phyloP scores from a whole-genome alignment of 2,797 vertebrate species.

The Rhinichthys osculus region DNA sequence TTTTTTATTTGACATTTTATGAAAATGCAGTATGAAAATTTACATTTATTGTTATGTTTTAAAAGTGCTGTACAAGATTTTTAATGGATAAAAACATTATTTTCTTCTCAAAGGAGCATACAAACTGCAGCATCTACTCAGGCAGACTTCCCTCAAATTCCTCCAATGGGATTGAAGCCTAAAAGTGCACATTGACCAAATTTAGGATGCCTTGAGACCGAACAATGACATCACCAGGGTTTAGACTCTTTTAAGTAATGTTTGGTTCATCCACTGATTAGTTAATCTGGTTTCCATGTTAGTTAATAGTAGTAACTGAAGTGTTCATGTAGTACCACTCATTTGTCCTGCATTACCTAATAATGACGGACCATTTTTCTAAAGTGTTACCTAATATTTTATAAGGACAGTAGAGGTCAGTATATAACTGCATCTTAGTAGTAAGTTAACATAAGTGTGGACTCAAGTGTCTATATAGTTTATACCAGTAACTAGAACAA shows the following conservation, averaged over 20 bases:
- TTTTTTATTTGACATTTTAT: neutral
- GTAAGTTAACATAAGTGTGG: neutral
- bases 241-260: neutral
- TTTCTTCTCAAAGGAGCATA: neutral
- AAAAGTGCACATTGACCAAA: neutral
- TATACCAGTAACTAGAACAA: neutral
- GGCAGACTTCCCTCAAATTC: neutral
- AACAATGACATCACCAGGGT: neutral
- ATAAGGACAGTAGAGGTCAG: slow-evolving; percentile 1
- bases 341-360: too few species aligned
- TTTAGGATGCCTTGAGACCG: neutral
- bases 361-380: too few species aligned
- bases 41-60: too few species aligned
- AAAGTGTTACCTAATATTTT: neutral
- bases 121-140: neutral
- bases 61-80: too few species aligned
- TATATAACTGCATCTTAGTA: neutral
- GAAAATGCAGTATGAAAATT: neutral
- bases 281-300: too few species aligned
- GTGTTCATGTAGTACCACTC: too few species aligned
- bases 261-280: too few species aligned
- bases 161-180: neutral
- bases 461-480: neutral
- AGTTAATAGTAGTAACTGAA: too few species aligned
- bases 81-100: neutral